Evolutionary conservation across 2,888 invertebrate genomes (phyloP).

Genomic region (Teleogryllus oceanicus): DNA sequence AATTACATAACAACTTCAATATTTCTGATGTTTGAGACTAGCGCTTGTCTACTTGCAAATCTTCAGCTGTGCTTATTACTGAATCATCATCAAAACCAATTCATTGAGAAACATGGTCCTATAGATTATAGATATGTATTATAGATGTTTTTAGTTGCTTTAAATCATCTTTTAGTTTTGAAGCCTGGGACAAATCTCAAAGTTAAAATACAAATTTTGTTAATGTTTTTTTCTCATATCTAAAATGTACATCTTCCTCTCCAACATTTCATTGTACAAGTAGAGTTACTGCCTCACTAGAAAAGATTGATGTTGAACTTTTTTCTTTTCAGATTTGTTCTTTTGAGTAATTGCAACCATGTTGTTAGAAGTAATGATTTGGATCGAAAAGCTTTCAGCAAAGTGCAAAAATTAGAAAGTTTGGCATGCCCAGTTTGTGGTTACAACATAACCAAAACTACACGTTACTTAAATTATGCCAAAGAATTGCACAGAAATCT

Average conservation of each 20-base stretch:
- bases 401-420: not conserved
- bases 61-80: too few relatives aligned
- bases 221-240: not conserved
- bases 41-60: too few relatives aligned
- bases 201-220: not conserved
- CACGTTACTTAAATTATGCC: not conserved
- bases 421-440: not conserved
- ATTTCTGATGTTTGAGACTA: too few relatives aligned
- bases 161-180: too few relatives aligned
- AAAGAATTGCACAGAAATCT: not conserved
- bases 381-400: not conserved
- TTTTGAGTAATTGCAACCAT: constrained; percentile 5
- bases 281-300: not conserved
- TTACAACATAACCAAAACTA: not conserved
- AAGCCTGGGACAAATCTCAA: too few relatives aligned
- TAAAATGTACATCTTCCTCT: not conserved
- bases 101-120: too few relatives aligned
- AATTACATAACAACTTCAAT: too few relatives aligned
- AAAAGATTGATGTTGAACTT: not conserved
- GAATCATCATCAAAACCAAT: too few relatives aligned
- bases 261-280: not conserved
- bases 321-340: constrained; percentile 7
- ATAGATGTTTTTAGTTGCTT: too few relatives aligned
- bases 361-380: not conserved
- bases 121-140: too few relatives aligned